Evolutionary conservation across 2,888 invertebrate genomes (phyloP).

Genomic region (Mycalesis mineus): DNA sequence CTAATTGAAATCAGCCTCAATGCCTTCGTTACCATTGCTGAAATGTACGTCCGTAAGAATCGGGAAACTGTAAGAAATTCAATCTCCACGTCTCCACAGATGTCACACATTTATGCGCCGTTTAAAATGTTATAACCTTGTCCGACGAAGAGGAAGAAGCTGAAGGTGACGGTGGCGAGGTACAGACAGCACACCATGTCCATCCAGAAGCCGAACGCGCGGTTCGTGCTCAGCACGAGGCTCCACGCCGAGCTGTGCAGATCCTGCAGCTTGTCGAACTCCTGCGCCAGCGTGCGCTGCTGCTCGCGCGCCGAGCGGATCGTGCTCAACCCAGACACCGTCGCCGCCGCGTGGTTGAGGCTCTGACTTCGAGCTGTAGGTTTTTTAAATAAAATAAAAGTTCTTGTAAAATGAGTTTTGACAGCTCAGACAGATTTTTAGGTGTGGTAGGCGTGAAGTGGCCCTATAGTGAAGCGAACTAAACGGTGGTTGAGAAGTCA

Average conservation of each 20-base stretch:
- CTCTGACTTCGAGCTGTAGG: conserved; percentile 88
- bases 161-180: conserved; percentile 80
- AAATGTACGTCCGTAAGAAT: too few species aligned
- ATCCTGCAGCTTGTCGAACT: conserved; percentile 85
- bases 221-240: conserved; percentile 55
- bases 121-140: conserved; percentile 39
- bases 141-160: conserved; percentile 78
- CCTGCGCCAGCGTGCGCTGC: conserved; percentile 81
- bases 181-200: conserved; percentile 78
- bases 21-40: too few species aligned
- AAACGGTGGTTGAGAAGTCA: too few species aligned
- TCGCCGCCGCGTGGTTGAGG: conserved; percentile 88
- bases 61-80: too few species aligned
- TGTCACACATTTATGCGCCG: too few species aligned
- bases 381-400: background rate
- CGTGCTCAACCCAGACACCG: conserved; percentile 88
- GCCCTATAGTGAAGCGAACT: too few species aligned
- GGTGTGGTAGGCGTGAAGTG: too few species aligned
- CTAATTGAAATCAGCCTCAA: too few species aligned
- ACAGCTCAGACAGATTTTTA: too few species aligned
- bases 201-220: conserved; percentile 78
- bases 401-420: too few species aligned
- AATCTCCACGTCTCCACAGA: too few species aligned
- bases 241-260: conserved; percentile 80
- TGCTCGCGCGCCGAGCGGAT: conserved; percentile 86